Percentiles rank a stretch among this genome's conserved stretches.
Evolutionary conservation across 1,140 invertebrate species (phyloP).

Genomic region (Hyles vespertilio): DNA sequence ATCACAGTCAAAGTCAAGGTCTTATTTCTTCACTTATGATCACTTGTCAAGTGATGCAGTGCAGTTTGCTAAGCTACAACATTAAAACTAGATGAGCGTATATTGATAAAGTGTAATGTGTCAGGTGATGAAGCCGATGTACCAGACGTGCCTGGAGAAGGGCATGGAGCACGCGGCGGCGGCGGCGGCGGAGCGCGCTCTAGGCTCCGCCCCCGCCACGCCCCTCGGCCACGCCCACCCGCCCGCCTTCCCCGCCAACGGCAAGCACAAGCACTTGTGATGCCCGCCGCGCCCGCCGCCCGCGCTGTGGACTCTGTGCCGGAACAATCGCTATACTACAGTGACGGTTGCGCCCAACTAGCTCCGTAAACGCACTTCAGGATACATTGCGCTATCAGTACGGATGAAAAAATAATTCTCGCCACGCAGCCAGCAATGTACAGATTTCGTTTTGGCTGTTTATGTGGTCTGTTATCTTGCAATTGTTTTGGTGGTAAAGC

Average conservation of each 20-base stretch:
- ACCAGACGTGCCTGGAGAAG: conserved; percentile 85
- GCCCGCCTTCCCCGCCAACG: conserved; percentile 64
- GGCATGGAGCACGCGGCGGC: conserved; percentile 86
- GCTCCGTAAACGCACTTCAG: no score
- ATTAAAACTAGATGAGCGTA: no score
- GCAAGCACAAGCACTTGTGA: conserved; percentile 79
- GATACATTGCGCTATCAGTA: no score
- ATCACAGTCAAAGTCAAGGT: no score
- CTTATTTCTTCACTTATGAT: no score
- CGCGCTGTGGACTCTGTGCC: neutral
- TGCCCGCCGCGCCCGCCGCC: conserved; percentile 27
- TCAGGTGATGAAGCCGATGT: conserved; percentile 87
- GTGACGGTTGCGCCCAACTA: no score
- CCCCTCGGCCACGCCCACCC: neutral
- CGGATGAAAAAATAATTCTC: neutral
- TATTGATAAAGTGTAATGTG: conserved; percentile 9
- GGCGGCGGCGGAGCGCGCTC: conserved; percentile 80
- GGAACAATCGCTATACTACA: no score
- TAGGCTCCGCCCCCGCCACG: conserved; percentile 58
- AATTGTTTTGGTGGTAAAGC: neutral
- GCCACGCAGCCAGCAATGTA: neutral
- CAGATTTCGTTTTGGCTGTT: neutral
- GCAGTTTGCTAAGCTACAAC: no score
- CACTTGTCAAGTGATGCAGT: no score
- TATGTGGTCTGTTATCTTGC: neutral